phyloP scores from a whole-genome alignment of 2,888 invertebrate species.

The Ganaspis brasiliensis region DNA sequence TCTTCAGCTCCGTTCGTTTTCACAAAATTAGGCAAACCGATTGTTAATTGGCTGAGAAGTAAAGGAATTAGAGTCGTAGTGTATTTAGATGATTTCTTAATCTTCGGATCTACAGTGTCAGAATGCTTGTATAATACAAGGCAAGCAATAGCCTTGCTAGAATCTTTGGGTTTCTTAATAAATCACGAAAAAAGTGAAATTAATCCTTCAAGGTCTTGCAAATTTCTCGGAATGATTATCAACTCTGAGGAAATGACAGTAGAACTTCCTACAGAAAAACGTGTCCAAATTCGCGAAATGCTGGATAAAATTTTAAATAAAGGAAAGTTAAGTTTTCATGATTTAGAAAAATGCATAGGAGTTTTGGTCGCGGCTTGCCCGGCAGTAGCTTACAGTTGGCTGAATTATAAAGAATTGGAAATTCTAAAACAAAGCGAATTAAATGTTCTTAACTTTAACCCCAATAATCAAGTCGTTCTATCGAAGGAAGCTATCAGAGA shows the following conservation, averaged over 20 bases:
- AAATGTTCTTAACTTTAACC: no score
- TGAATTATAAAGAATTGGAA: slow-evolving; percentile 50
- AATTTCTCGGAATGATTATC: slow-evolving; percentile 22
- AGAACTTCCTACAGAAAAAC: slow-evolving; percentile 3
- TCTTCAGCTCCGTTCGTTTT: slow-evolving; percentile 15
- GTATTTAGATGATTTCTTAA: slow-evolving; percentile 40
- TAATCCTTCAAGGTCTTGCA: slow-evolving; percentile 7
- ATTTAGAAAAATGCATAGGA: slow-evolving; percentile 40
- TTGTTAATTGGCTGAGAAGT: neutral
- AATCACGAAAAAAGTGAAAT: slow-evolving; percentile 21
- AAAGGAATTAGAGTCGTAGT: slow-evolving; percentile 10
- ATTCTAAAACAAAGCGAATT: neutral
- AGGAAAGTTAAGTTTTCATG: neutral
- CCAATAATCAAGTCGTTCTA: neutral
- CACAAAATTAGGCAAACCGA: neutral
- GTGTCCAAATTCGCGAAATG: neutral
- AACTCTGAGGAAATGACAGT: slow-evolving; percentile 12
- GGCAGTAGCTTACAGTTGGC: slow-evolving; percentile 50
- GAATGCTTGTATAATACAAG: slow-evolving; percentile 16
- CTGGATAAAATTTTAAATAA: neutral
- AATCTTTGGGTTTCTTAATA: slow-evolving; percentile 26
- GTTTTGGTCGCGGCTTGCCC: slow-evolving; percentile 52
- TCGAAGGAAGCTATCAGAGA: slow-evolving; percentile 17
- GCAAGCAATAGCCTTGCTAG: neutral
- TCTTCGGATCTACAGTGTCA: neutral